A percentile compares a stretch with the other conserved stretches of the same genome.
These are phyloP conservation scores for Falco cherrug DNA, from an alignment of 2,797 vertebrate genomes.

Conservation along the genomic window DNA sequence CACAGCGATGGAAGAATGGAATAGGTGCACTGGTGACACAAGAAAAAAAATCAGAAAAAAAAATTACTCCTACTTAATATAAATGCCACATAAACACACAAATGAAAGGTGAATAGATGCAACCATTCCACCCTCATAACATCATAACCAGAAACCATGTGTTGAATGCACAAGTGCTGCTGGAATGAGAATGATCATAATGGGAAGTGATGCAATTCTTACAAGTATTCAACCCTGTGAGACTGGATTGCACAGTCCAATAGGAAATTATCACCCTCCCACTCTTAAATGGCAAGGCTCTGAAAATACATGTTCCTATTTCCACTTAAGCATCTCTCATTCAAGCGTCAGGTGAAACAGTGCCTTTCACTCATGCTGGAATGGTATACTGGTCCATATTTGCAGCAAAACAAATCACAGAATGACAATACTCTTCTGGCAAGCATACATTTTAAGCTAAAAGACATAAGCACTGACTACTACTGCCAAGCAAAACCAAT, in stretches of 20 bases:
- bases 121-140: constrained; percentile 75
- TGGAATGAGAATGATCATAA: constrained; percentile 72
- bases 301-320: constrained; percentile 23
- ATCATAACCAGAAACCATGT: constrained; percentile 67
- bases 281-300: constrained; percentile 41
- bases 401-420: background rate
- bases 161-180: constrained; percentile 68
- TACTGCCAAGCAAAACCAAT: background rate
- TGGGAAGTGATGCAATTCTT: constrained; percentile 69
- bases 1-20: constrained; percentile 98
- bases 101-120: constrained; percentile 82
- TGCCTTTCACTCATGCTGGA: constrained; percentile 17
- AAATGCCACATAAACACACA: constrained; percentile 87
- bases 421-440: background rate
- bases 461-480: background rate
- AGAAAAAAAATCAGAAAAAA: constrained; percentile 87
- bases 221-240: constrained; percentile 45
- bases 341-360: constrained; percentile 37
- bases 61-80: constrained; percentile 88
- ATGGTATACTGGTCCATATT: background rate
- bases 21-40: constrained; percentile 90
- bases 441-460: background rate
- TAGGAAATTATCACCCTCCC: constrained; percentile 64
- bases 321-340: background rate
- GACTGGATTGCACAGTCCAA: constrained; percentile 56